Evolutionary conservation across 2,888 invertebrate species (phyloP).

Genomic region (Cerceris ruficornis): DNA sequence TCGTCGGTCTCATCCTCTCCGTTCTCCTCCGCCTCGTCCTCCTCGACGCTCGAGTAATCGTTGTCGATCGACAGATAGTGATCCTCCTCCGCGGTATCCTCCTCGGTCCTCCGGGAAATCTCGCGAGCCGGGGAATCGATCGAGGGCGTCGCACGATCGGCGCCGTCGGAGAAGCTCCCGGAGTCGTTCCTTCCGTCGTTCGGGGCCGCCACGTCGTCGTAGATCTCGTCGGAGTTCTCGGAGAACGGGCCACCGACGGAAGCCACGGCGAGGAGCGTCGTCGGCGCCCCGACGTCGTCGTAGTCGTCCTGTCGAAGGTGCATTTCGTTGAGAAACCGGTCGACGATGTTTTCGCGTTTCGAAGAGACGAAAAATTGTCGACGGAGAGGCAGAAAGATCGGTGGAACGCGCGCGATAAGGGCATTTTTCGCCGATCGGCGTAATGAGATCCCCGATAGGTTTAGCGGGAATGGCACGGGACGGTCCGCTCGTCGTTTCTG

Average conservation of each 20-base stretch:
- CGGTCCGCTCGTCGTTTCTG: not conserved
- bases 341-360: too few species aligned
- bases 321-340: too few species aligned
- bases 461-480: not conserved
- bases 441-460: not conserved
- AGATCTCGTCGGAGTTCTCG: constrained; percentile 63
- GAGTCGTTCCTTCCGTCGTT: not conserved
- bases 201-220: constrained; percentile 71
- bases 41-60: constrained; percentile 70
- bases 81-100: constrained; percentile 30
- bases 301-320: constrained; percentile 45
- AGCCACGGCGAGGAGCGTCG: not conserved
- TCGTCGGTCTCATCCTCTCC: constrained; percentile 31
- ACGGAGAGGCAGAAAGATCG: too few species aligned
- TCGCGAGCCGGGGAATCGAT: not conserved
- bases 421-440: not conserved
- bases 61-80: constrained; percentile 61
- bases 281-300: constrained; percentile 58
- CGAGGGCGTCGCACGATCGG: not conserved
- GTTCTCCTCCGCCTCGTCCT: constrained; percentile 25
- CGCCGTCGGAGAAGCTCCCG: not conserved
- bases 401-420: not conserved
- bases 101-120: not conserved
- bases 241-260: not conserved
- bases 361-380: too few species aligned